Evolutionary conservation across 2,888 invertebrate genomes (phyloP).

Genomic region (Hydrotaea diabolus): DNA sequence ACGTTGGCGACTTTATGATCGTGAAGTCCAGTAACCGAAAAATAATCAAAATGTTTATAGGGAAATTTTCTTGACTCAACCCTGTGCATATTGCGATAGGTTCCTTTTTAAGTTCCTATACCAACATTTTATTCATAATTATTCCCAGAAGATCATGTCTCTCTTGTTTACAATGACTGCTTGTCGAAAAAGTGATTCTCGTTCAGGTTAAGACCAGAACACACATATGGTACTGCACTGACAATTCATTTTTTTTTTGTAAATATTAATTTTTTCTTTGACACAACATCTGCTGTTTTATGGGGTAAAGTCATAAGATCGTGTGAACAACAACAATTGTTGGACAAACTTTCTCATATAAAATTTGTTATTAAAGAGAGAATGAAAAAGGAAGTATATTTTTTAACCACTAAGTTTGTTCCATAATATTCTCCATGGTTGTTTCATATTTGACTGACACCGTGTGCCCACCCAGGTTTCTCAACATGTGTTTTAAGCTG

Average conservation of each 20-base stretch:
- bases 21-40: no score
- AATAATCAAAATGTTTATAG: no score
- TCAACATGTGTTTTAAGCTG: no score
- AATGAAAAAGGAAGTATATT: neutral
- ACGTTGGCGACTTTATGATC: no score
- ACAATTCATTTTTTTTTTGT: neutral
- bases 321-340: slow-evolving; percentile 5
- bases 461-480: no score
- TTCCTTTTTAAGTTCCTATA: no score
- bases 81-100: no score
- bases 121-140: no score
- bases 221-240: neutral
- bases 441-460: no score
- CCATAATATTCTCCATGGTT: no score
- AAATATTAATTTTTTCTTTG: neutral
- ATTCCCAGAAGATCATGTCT: slow-evolving; percentile 11
- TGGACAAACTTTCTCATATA: neutral
- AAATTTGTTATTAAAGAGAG: neutral
- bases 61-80: no score
- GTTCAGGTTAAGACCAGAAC: neutral
- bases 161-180: neutral
- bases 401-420: no score
- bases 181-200: neutral
- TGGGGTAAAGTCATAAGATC: neutral
- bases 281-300: neutral